These are phyloP conservation scores for Phaedon cochleariae DNA, from an alignment of 2,888 invertebrate species.

Conservation along the genomic window DNA sequence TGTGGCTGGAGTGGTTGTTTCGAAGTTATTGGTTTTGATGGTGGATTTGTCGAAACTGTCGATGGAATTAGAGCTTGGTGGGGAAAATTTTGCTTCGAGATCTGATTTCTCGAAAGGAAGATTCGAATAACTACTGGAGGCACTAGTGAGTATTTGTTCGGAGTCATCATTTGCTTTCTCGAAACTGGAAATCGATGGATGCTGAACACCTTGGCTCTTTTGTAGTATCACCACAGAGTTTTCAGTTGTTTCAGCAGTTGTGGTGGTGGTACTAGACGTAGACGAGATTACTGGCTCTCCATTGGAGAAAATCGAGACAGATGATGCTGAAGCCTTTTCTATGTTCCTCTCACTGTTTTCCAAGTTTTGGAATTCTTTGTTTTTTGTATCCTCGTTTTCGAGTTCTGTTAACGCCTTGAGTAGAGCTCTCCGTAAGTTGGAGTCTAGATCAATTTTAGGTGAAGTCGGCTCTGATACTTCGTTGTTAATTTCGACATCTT, in stretches of 20 bases:
- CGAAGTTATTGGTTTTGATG: constrained; percentile 31
- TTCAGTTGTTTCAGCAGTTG: constrained; percentile 18
- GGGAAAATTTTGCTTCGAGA: constrained; percentile 21
- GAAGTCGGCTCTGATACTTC: constrained; percentile 19
- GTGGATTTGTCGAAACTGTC: constrained; percentile 15
- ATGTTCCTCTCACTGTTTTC: constrained; percentile 56
- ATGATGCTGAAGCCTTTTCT: constrained; percentile 65
- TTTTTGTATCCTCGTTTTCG: constrained; percentile 69
- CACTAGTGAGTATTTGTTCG: constrained; percentile 56
- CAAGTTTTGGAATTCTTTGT: constrained; percentile 59
- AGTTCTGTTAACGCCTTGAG: constrained; percentile 79
- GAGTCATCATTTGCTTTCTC: constrained; percentile 44
- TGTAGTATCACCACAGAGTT: constrained; percentile 53
- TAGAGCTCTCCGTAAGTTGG: constrained; percentile 77
- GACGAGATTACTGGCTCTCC: constrained; percentile 52
- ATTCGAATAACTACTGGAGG: constrained; percentile 48
- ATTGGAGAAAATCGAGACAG: constrained; percentile 65
- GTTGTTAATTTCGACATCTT: constrained; percentile 21
- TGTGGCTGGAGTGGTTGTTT: constrained; percentile 61
- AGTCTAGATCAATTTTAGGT: constrained; percentile 69
- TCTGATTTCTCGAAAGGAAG: constrained; percentile 31
- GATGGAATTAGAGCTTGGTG: constrained; percentile 26
- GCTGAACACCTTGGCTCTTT: constrained; percentile 52
- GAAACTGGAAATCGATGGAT: constrained; percentile 48
- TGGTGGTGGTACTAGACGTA: constrained; percentile 21